phyloP scores from a whole-genome alignment of 2,113 vertebrate genomes.

The Melospiza melodia region DNA sequence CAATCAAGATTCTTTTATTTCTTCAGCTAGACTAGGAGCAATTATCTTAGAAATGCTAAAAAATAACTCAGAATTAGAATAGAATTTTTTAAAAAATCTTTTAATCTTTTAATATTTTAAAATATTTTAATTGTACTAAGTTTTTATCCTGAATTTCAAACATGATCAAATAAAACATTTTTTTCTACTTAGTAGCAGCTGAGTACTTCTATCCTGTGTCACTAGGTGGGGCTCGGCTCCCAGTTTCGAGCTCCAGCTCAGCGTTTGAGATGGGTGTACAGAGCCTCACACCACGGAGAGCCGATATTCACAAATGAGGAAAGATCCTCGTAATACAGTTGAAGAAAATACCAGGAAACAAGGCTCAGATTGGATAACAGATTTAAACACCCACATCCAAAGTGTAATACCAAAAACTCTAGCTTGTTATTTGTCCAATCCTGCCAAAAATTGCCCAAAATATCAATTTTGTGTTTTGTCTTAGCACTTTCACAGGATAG shows the following conservation, averaged over 20 bases:
- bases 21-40: background rate
- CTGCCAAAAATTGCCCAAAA: background rate
- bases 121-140: background rate
- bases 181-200: background rate
- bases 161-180: background rate
- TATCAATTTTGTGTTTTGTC: background rate
- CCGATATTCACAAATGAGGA: accelerated
- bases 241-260: accelerated
- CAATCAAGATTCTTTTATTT: background rate
- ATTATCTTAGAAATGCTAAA: background rate
- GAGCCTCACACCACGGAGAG: accelerated
- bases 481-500: background rate
- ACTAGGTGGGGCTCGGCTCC: constrained; percentile 2
- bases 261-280: accelerated
- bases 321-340: no score
- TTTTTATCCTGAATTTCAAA: background rate
- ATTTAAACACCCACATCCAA: background rate
- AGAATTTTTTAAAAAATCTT: background rate
- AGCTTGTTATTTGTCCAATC: background rate
- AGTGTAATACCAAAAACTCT: background rate
- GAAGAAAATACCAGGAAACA: background rate
- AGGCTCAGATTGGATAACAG: background rate
- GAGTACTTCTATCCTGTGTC: background rate
- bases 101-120: no score
- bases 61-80: background rate